Evolutionary conservation across 2,797 vertebrate species (phyloP).

Genomic region (Buceros bicornis): DNA sequence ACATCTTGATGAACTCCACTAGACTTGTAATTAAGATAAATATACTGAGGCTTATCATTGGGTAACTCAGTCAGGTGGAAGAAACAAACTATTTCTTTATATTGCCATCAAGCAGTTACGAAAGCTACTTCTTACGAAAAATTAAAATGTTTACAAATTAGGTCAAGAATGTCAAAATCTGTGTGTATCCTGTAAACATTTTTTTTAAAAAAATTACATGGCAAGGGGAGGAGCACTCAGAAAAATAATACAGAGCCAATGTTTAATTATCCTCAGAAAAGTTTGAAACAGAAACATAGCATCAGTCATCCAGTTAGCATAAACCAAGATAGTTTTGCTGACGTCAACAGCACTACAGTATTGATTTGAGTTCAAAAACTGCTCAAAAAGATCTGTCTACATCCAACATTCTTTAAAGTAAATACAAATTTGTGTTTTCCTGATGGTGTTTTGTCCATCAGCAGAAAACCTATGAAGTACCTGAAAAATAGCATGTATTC

Average conservation of each 20-base stretch:
- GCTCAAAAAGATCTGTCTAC: neutral
- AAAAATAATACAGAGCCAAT: neutral
- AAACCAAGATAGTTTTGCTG: neutral
- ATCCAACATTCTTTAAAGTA: neutral
- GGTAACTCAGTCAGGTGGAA: neutral
- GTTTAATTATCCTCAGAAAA: neutral
- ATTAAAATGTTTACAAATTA: neutral
- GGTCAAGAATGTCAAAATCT: neutral
- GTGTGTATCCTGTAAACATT: neutral
- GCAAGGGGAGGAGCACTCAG: neutral
- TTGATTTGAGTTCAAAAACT: neutral
- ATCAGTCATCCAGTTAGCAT: neutral
- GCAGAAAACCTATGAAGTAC: neutral
- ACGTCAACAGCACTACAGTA: neutral
- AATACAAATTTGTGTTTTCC: neutral
- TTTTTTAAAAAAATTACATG: neutral
- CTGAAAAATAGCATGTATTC: neutral
- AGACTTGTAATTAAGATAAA: neutral
- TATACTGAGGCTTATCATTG: neutral
- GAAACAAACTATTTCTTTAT: neutral
- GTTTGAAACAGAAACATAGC: neutral
- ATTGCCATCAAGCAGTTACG: neutral
- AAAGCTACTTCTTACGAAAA: neutral
- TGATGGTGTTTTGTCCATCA: neutral
- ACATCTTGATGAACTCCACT: neutral